Percentiles rank a stretch among this genome's conserved stretches.
Evolutionary conservation across 2,797 vertebrate genomes (phyloP).

Genomic region (Rhinatrema bivittatum): DNA sequence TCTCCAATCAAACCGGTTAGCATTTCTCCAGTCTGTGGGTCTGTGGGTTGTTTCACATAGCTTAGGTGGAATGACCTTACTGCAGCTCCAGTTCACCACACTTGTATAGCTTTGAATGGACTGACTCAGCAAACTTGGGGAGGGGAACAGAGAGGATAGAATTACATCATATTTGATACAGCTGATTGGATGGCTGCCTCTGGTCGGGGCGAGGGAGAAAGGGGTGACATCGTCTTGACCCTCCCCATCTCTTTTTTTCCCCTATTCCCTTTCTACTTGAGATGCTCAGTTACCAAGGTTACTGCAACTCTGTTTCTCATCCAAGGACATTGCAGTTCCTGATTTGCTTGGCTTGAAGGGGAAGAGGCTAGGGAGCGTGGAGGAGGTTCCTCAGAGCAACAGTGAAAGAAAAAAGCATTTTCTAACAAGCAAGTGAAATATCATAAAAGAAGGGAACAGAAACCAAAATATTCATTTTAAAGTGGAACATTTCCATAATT

Average conservation of each 20-base stretch:
- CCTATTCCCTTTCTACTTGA: conserved; percentile 36
- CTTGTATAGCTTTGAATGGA: conserved; percentile 75
- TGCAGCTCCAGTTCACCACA: too few species aligned
- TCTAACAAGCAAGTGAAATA: not conserved
- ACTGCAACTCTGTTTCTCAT: conserved; percentile 49
- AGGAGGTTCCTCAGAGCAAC: not conserved
- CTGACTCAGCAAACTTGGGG: conserved; percentile 59
- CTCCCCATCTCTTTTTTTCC: conserved; percentile 29
- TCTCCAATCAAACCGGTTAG: conserved; percentile 63
- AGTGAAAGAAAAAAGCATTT: not conserved
- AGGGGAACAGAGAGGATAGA: conserved; percentile 10
- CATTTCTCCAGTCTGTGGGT: conserved; percentile 72
- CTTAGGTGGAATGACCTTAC: conserved; percentile 70
- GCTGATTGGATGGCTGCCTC: conserved; percentile 67
- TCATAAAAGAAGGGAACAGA: accelerated
- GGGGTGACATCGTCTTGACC: conserved; percentile 68
- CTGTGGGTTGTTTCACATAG: too few species aligned
- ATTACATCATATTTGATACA: conserved; percentile 78
- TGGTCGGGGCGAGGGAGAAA: too few species aligned
- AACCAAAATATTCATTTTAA: accelerated
- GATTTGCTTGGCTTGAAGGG: conserved; percentile 55
- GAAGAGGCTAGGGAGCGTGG: conserved; percentile 17
- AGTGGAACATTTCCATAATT: too few species aligned
- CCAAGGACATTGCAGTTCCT: conserved; percentile 62
- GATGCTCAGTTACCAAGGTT: conserved; percentile 72